These are phyloP conservation scores for Thyatira batis DNA, from an alignment of 2,888 invertebrate species.

Conservation along the genomic window DNA sequence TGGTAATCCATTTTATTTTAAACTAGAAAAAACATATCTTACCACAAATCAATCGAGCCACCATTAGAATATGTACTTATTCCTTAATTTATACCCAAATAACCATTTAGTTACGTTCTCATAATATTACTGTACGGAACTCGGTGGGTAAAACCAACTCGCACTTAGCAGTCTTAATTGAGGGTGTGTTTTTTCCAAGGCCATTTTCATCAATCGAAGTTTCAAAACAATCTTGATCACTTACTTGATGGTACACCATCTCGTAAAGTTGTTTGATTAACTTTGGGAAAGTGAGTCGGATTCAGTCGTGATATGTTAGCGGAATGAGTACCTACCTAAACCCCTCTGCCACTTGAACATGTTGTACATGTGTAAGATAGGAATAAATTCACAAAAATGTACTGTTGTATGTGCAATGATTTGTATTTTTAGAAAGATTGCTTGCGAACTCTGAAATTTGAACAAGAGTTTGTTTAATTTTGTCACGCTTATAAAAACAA, in stretches of 20 bases:
- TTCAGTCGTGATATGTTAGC: constrained; percentile 58
- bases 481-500: not conserved
- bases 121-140: no score
- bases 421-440: constrained; percentile 12
- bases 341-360: constrained; percentile 23
- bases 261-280: constrained; percentile 64
- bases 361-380: not conserved
- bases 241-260: constrained; percentile 41
- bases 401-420: not conserved
- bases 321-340: constrained; percentile 33
- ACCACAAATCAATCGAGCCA: no score
- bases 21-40: no score
- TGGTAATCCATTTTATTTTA: no score
- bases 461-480: not conserved
- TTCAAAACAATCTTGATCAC: constrained; percentile 62
- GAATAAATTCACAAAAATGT: not conserved
- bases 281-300: constrained; percentile 51
- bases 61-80: no score
- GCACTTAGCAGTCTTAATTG: no score
- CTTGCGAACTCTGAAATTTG: not conserved
- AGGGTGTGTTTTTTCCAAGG: no score
- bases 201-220: constrained; percentile 35
- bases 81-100: no score
- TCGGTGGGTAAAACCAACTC: no score
- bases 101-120: no score